These are phyloP conservation scores for Anser brachyrhynchus DNA, from an alignment of 2,113 vertebrate genomes.

Conservation along the genomic window DNA sequence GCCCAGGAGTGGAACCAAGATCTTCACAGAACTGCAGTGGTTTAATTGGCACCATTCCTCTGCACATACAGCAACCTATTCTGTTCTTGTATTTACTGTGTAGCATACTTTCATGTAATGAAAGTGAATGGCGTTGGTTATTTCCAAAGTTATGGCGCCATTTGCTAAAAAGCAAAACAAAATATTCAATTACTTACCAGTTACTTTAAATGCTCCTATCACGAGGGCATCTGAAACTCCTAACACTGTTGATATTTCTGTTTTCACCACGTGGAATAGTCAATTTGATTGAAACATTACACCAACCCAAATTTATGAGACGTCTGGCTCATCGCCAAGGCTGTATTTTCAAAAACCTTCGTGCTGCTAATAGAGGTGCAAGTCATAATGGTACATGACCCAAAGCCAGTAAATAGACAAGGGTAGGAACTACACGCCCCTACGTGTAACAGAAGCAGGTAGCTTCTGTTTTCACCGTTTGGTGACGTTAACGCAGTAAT, in stretches of 20 bases:
- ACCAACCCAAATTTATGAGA: background rate
- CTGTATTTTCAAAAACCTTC: background rate
- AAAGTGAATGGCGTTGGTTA: background rate
- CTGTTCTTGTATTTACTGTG: background rate
- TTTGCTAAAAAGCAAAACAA: background rate
- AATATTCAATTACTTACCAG: background rate
- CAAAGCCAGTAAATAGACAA: constrained; percentile 10
- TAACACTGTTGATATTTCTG: background rate
- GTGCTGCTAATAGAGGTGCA: background rate
- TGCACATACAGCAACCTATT: background rate
- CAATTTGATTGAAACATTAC: background rate
- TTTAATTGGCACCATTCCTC: background rate
- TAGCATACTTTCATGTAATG: background rate
- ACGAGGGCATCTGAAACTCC: background rate
- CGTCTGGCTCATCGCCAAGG: background rate
- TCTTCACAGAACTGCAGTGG: background rate
- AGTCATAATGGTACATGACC: constrained; percentile 22
- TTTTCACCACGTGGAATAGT: background rate
- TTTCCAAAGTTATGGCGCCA: background rate
- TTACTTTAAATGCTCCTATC: background rate
- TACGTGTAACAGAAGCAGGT: constrained; percentile 30
- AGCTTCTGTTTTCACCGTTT: constrained; percentile 41
- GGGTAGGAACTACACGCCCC: background rate
- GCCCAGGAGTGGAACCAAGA: background rate
- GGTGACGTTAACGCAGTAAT: constrained; percentile 73